These are phyloP conservation scores for Enteromius radiatus DNA, from an alignment of 2,797 vertebrate species.

Conservation along the genomic window DNA sequence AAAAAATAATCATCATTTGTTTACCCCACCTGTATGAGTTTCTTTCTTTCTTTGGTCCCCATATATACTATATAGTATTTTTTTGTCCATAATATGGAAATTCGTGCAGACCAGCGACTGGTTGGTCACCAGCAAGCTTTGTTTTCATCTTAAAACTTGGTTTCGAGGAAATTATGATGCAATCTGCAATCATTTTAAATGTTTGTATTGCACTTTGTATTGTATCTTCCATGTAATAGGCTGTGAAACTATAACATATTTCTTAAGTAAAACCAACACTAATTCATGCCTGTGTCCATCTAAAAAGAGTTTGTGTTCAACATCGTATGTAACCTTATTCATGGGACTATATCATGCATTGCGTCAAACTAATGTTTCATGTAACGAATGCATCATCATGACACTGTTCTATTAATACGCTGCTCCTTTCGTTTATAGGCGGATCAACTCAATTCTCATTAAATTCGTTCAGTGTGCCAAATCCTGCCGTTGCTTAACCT, in stretches of 20 bases:
- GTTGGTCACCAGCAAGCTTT: background rate
- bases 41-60: background rate
- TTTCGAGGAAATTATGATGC: background rate
- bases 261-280: background rate
- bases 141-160: background rate
- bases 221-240: background rate
- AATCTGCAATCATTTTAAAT: background rate
- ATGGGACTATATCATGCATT: background rate
- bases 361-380: conserved; percentile 2
- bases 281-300: background rate
- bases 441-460: conserved; percentile 38
- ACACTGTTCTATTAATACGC: conserved; percentile 36
- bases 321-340: background rate
- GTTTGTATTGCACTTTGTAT: background rate
- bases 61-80: background rate
- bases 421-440: conserved; percentile 29
- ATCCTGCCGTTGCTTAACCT: conserved; percentile 24
- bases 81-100: background rate
- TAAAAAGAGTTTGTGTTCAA: background rate
- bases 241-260: background rate
- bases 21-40: background rate
- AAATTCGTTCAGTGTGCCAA: conserved; percentile 37
- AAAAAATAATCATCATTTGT: background rate
- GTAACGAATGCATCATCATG: background rate
- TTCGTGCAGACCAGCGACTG: background rate